Percentiles rank a stretch among this genome's conserved stretches.
These are phyloP conservation scores for Pseudomyrmex sp. DNA, from an alignment of 1,140 invertebrate species.

Conservation along the genomic window DNA sequence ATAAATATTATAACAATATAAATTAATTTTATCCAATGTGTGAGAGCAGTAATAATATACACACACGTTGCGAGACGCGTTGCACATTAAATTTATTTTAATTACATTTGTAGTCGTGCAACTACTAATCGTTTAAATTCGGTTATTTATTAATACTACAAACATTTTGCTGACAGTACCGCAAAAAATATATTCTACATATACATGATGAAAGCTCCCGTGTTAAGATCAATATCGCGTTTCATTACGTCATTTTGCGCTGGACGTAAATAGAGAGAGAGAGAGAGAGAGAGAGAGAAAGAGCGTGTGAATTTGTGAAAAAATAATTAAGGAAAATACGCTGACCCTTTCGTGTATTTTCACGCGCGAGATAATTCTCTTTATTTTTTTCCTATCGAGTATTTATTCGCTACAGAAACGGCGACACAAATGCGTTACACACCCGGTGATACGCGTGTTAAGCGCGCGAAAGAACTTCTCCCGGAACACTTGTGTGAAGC, in stretches of 20 bases:
- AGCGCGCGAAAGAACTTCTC: not conserved
- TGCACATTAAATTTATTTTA: conserved; percentile 34
- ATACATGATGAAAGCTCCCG: conserved; percentile 7
- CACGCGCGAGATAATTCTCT: not conserved
- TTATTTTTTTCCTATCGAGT: conserved; percentile 11
- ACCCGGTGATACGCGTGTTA: not conserved
- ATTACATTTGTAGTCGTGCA: conserved; percentile 8
- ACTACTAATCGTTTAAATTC: not conserved
- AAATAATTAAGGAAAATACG: conserved; percentile 29
- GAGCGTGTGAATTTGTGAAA: conserved; percentile 11
- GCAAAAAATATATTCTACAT: conserved; percentile 11
- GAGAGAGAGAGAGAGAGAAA: not conserved
- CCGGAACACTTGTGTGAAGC: not conserved
- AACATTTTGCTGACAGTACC: not conserved
- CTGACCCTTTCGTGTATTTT: conserved; percentile 1
- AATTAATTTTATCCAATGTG: conserved; percentile 33
- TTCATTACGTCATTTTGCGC: conserved; percentile 21
- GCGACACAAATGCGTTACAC: not conserved
- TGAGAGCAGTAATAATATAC: not conserved
- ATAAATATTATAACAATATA: conserved; percentile 41
- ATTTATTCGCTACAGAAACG: conserved; percentile 1
- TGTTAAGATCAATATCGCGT: conserved; percentile 42
- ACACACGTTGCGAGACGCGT: not conserved
- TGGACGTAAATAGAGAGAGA: not conserved
- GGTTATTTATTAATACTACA: conserved; percentile 8